Evolutionary conservation across 2,797 vertebrate genomes (phyloP).

Genomic region (Myotis vivesi): DNA sequence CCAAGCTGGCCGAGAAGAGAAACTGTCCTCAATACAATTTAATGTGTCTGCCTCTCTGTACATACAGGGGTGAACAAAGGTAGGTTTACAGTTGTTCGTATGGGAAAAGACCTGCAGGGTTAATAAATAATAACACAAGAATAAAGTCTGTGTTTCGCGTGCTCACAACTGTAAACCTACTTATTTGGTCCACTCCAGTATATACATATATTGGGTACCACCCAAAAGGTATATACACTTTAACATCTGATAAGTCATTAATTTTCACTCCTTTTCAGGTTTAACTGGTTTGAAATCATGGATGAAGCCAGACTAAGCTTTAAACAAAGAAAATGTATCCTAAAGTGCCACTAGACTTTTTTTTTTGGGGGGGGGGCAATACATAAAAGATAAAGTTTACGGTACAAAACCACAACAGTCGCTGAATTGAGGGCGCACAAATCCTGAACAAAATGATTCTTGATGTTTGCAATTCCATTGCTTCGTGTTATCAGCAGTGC

Average conservation of each 20-base stretch:
- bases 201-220: not conserved
- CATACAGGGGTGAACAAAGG: not conserved
- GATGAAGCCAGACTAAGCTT: not conserved
- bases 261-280: not conserved
- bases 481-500: not conserved
- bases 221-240: not conserved
- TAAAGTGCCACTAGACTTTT: not conserved
- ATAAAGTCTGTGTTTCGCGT: not conserved
- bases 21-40: not conserved
- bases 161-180: not conserved
- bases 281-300: not conserved
- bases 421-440: not conserved
- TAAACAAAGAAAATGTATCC: not conserved
- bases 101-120: not conserved
- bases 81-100: not conserved
- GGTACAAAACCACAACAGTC: not conserved
- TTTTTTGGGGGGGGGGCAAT: no score
- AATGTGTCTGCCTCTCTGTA: not conserved
- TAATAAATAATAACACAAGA: not conserved
- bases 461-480: not conserved
- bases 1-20: not conserved
- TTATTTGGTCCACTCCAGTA: not conserved
- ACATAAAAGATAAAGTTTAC: not conserved
- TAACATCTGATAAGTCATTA: not conserved
- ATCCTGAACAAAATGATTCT: not conserved